Evolutionary conservation across 2,113 vertebrate species (phyloP).

Genomic region (Desmodus rotundus): DNA sequence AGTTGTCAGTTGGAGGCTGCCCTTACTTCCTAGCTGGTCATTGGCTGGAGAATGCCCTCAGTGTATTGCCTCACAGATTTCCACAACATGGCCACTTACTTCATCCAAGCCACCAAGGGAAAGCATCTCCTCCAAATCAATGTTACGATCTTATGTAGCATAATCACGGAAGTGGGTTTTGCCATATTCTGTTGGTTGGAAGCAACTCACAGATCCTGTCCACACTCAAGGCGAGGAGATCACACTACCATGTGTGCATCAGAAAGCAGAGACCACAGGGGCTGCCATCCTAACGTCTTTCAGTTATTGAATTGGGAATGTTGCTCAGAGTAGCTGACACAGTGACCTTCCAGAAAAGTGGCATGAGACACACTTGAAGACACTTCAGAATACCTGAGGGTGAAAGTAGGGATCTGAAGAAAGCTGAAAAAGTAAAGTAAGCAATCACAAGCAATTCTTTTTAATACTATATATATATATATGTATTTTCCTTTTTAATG

Average conservation of each 20-base stretch:
- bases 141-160: not conserved
- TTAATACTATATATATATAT: not conserved
- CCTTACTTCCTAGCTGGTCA: not conserved
- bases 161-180: not conserved
- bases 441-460: not conserved
- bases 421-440: not conserved
- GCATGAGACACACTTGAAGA: not conserved
- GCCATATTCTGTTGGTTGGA: not conserved
- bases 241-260: fast-evolving
- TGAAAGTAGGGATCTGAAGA: not conserved
- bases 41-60: not conserved
- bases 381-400: not conserved
- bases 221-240: not conserved
- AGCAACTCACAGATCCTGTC: not conserved
- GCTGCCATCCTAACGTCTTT: not conserved
- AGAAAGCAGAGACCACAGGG: not conserved
- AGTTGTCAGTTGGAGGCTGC: not conserved
- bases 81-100: not conserved
- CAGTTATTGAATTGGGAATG: not conserved
- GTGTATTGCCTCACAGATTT: not conserved
- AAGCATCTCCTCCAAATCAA: not conserved
- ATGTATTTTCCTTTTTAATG: too few relatives aligned
- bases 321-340: not conserved
- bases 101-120: not conserved
- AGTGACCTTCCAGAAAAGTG: not conserved